Evolutionary conservation across 1,140 invertebrate species (phyloP).

Genomic region (Pogonognathellus flavescens): DNA sequence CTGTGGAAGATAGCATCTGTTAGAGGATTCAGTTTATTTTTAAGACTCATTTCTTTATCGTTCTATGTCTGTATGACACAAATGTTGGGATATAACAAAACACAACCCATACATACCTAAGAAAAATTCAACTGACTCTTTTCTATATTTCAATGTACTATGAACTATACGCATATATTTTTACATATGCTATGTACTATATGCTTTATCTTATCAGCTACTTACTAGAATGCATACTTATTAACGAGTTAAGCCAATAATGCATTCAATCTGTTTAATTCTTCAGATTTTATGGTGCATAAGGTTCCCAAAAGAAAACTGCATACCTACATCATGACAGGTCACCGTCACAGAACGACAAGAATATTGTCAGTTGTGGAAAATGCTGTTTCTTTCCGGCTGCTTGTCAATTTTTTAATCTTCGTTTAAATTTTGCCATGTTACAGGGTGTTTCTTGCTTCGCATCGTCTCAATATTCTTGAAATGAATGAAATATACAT

Average conservation of each 20-base stretch:
- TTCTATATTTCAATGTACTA: background rate
- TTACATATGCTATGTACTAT: too few species aligned
- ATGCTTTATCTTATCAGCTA: too few species aligned
- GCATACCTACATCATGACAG: too few species aligned
- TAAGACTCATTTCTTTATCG: constrained; percentile 39
- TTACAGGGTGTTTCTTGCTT: background rate
- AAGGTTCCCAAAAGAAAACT: too few species aligned
- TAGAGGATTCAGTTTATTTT: constrained; percentile 45
- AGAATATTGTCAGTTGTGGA: background rate
- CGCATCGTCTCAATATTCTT: background rate
- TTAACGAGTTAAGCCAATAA: too few species aligned
- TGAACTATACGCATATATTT: too few species aligned
- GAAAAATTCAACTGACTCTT: background rate
- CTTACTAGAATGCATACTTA: too few species aligned
- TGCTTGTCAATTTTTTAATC: constrained; percentile 8
- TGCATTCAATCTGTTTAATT: too few species aligned
- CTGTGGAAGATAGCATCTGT: constrained; percentile 43
- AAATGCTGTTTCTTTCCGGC: constrained; percentile 10
- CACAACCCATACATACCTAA: background rate
- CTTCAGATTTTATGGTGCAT: too few species aligned
- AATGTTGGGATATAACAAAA: constrained; percentile 32
- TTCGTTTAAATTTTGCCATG: background rate
- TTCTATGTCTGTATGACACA: constrained; percentile 14
- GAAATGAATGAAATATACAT: background rate
- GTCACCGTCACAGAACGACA: background rate